These are phyloP conservation scores for Volucella inflata DNA, from an alignment of 2,888 invertebrate species.

Conservation along the genomic window DNA sequence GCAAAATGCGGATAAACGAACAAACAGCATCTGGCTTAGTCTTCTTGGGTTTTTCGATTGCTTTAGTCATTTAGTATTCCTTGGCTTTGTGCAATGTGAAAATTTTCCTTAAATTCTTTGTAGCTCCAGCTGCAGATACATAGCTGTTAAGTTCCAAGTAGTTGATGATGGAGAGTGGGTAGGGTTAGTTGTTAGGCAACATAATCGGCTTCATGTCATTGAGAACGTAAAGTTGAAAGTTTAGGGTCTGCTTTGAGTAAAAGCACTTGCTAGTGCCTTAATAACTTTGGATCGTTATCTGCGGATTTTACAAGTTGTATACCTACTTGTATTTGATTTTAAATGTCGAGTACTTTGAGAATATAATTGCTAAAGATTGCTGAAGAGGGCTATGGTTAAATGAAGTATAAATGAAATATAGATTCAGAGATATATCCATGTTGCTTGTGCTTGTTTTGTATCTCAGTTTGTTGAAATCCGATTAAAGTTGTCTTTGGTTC, in stretches of 20 bases:
- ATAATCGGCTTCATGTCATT: slow-evolving; percentile 4
- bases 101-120: neutral
- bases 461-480: too few species aligned
- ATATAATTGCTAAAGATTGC: too few species aligned
- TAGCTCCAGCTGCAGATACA: neutral
- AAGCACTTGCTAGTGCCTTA: neutral
- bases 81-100: neutral
- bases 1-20: slow-evolving; percentile 7
- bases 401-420: too few species aligned
- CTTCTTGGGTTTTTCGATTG: slow-evolving; percentile 30
- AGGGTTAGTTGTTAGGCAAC: neutral
- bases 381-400: too few species aligned
- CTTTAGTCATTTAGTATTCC: neutral
- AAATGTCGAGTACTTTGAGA: too few species aligned
- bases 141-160: too few species aligned
- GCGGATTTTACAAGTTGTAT: neutral
- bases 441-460: too few species aligned
- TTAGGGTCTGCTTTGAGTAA: slow-evolving; percentile 1
- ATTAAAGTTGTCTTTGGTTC: too few species aligned
- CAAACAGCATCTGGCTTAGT: slow-evolving; percentile 58
- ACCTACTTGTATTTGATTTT: too few species aligned
- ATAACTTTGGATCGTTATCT: slow-evolving; percentile 3
- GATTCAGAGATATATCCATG: too few species aligned
- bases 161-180: too few species aligned
- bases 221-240: slow-evolving; percentile 3